Base-by-base conservation (phyloP, 2,888 invertebrate species). In the Drosophila fungiperda region DNA sequence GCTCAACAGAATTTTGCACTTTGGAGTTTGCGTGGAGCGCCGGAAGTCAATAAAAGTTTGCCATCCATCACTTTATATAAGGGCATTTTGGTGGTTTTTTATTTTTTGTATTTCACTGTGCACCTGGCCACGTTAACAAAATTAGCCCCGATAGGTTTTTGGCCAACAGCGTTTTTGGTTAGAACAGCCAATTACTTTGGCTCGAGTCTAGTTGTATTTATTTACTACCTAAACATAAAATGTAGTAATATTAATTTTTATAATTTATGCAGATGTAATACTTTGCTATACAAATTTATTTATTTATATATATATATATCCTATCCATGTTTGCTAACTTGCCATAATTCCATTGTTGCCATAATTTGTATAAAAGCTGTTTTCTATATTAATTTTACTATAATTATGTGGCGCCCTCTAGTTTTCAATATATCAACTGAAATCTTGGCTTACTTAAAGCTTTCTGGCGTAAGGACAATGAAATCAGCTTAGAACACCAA, bases 21-120 rank as follows among this genome's bases (percentile, higher is more conserved):
- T 83, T 83, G 83, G 70, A 54, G 17, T 17, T 38, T 26, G 58
- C 36, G 38, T 40, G 9, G 36, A 23, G 66, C 50, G 53, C 70
- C 84, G 87, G 87, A 89, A 89, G 84, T 82, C 89, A 85, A 85
- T 89, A 89, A 84, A 87, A 87, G 89, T 78, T 84, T 78, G 87
- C 73, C 78, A 40, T 33, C 36, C 50, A 45, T 32, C 42, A n/a
- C 26, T 36, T 17, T 42, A 57, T 53, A 40, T 50, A 49, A 66
- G 48, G 53, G 36, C 33, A 67, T 55, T 75, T 42, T 26, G 26
- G 20, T 8, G 11, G n/a, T n/a, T 11, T 40, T 53, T 49, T 42
- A 6, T 38, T 36, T 6, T 42, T 40, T 40, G 29, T 38, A 35
- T 17, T 9, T 23, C 40, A 4, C 17, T 40, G n/a, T n/a, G 53